phyloP scores from a whole-genome alignment of 2,113 vertebrate species.

The Mirounga angustirostris region DNA sequence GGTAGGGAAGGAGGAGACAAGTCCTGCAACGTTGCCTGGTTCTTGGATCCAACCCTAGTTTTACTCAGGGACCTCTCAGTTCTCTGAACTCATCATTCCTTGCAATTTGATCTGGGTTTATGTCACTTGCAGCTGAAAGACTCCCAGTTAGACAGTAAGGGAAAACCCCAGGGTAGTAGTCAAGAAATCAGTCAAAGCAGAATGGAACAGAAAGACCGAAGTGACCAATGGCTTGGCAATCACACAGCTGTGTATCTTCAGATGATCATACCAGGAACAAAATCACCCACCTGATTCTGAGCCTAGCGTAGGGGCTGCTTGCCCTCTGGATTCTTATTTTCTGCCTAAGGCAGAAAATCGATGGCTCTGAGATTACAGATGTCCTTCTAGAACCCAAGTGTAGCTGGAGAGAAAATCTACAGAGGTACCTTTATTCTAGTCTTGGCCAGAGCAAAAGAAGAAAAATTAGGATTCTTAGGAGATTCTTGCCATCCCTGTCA shows the following conservation, averaged over 20 bases:
- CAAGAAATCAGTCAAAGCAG: neutral
- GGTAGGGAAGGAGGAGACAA: neutral
- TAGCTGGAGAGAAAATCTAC: neutral
- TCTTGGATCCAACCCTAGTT: neutral
- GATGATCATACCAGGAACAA: neutral
- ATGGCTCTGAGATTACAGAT: neutral
- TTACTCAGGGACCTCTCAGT: neutral
- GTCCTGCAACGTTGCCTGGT: neutral
- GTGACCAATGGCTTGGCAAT: neutral
- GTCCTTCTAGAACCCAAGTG: neutral
- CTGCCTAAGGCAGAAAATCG: neutral
- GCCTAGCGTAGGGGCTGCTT: neutral
- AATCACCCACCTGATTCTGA: neutral
- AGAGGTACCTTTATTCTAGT: neutral
- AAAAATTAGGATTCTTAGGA: neutral
- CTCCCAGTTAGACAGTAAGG: neutral
- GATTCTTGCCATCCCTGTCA: neutral
- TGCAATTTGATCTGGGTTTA: neutral
- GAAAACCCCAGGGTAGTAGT: neutral
- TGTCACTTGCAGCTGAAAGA: neutral
- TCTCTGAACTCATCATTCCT: neutral
- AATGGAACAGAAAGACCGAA: neutral
- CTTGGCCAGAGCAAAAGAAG: neutral
- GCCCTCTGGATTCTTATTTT: neutral
- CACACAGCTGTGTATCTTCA: neutral